These are phyloP conservation scores for Archips xylosteana DNA, from an alignment of 2,888 invertebrate genomes.

Conservation along the genomic window DNA sequence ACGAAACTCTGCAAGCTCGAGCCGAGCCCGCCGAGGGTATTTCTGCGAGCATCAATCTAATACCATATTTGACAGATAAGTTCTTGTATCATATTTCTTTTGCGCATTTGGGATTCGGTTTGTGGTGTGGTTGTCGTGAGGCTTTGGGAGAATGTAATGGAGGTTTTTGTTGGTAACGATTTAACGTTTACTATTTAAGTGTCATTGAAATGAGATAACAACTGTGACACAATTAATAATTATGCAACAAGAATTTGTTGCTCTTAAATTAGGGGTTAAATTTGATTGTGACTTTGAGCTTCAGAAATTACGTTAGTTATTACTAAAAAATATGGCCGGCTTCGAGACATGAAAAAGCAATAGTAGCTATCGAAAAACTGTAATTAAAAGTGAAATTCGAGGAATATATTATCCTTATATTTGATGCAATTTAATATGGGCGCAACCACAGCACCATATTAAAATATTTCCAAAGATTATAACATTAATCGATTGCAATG, in stretches of 20 bases:
- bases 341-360: too few relatives aligned
- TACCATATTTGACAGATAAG: constrained; percentile 63
- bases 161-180: neutral
- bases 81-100: constrained; percentile 65
- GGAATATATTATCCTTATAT: neutral
- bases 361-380: too few relatives aligned
- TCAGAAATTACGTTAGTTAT: too few relatives aligned
- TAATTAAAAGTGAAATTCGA: too few relatives aligned
- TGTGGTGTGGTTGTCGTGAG: constrained; percentile 18
- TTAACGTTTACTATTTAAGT: neutral
- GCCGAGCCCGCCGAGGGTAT: constrained; percentile 54
- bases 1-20: constrained; percentile 48
- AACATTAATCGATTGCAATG: neutral
- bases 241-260: too few relatives aligned
- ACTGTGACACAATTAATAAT: too few relatives aligned
- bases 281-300: too few relatives aligned
- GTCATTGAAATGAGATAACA: too few relatives aligned
- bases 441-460: neutral
- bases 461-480: neutral
- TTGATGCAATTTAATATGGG: neutral
- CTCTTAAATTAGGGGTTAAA: too few relatives aligned
- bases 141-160: neutral
- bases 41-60: constrained; percentile 64
- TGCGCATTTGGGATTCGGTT: constrained; percentile 47
- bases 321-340: too few relatives aligned